Conservation (phyloP, 1,140 invertebrate genomes). For the Euura lappo region DNA sequence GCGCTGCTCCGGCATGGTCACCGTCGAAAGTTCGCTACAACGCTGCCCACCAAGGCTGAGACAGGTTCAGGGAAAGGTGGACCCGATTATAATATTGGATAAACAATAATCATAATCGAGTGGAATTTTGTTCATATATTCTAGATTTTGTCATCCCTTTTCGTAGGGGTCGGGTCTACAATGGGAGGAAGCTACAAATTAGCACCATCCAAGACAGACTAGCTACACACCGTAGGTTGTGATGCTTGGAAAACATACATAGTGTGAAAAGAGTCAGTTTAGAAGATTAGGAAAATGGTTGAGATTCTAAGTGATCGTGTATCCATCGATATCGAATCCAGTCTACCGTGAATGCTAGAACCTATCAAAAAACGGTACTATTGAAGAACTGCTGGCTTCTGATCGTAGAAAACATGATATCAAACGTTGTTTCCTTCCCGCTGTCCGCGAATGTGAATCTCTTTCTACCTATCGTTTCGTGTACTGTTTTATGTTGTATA, state of each 20-base stretch:
- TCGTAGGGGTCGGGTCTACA: constrained; percentile 57
- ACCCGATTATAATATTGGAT: neutral
- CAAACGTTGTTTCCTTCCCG: too few relatives aligned
- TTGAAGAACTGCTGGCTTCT: too few relatives aligned
- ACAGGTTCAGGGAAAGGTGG: neutral
- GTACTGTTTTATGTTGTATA: too few relatives aligned
- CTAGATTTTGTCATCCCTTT: constrained; percentile 55
- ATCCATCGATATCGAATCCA: neutral
- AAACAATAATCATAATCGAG: neutral
- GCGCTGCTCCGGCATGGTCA: constrained; percentile 53
- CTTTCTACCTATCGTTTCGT: too few relatives aligned
- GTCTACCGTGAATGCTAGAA: neutral
- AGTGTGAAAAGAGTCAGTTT: constrained; percentile 4
- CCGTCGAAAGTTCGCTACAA: constrained; percentile 52
- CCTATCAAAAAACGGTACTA: too few relatives aligned
- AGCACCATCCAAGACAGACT: constrained; percentile 54
- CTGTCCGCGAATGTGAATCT: too few relatives aligned
- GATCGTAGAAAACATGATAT: too few relatives aligned
- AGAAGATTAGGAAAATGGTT: too few relatives aligned
- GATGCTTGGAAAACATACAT: constrained; percentile 25
- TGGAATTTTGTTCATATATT: neutral
- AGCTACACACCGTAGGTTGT: constrained; percentile 48
- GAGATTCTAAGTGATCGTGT: neutral
- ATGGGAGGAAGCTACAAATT: constrained; percentile 37
- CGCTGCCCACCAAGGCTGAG: constrained; percentile 56